phyloP scores from a whole-genome alignment of 2,113 vertebrate genomes.

The Sigmodon hispidus region DNA sequence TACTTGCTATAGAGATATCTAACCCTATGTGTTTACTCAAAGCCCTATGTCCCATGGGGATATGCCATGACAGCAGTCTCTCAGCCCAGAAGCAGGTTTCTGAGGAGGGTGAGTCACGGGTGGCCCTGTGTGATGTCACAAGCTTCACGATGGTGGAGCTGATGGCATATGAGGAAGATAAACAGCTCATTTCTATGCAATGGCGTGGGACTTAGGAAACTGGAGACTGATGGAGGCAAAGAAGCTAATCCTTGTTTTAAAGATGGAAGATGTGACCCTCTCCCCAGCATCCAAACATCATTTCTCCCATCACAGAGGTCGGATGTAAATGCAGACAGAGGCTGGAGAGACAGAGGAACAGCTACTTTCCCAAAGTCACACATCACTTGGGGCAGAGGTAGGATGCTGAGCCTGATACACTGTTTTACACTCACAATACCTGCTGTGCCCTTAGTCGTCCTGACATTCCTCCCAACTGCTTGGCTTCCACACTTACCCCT shows the following conservation, averaged over 20 bases:
- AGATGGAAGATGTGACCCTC: background rate
- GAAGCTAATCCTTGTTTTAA: background rate
- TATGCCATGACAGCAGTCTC: background rate
- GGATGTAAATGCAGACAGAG: background rate
- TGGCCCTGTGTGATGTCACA: background rate
- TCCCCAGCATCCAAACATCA: background rate
- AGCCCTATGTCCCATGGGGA: background rate
- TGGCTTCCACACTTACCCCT: background rate
- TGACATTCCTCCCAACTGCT: background rate
- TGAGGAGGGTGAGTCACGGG: background rate
- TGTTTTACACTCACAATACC: background rate
- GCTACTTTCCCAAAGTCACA: background rate
- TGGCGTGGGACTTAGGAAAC: background rate
- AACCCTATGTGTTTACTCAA: background rate
- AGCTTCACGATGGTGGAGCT: rapidly evolving
- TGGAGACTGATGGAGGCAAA: background rate
- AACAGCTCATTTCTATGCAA: background rate
- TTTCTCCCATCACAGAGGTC: background rate
- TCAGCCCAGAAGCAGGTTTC: background rate
- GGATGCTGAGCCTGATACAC: background rate
- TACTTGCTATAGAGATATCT: background rate
- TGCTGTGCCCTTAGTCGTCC: background rate
- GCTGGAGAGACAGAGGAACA: background rate
- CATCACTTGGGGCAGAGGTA: background rate
- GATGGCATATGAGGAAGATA: rapidly evolving